Conservation (phyloP, 2,888 invertebrate genomes). For the Pecten maximus region DNA sequence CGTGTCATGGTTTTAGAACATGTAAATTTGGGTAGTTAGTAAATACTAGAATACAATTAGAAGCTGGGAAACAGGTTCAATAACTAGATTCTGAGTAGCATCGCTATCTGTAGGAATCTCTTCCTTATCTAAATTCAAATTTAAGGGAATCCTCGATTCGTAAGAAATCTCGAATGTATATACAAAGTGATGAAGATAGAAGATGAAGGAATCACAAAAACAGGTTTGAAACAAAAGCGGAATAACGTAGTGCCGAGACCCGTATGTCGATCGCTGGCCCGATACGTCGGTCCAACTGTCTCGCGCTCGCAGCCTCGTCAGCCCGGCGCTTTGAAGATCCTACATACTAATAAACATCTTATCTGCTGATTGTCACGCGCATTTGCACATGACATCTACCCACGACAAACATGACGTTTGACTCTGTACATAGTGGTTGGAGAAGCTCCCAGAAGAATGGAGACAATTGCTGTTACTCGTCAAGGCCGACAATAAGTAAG, state of each 20-base stretch:
- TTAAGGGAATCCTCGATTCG: background rate
- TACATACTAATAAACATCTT: constrained; percentile 13
- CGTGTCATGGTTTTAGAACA: no score
- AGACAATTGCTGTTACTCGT: background rate
- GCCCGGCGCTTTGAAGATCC: background rate
- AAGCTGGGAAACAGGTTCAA: background rate
- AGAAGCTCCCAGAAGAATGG: background rate
- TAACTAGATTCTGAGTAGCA: background rate
- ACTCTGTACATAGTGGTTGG: background rate
- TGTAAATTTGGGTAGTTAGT: no score
- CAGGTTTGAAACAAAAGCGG: background rate
- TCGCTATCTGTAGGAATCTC: background rate
- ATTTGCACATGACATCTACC: constrained; percentile 33
- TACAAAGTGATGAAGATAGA: background rate
- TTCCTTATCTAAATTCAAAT: background rate
- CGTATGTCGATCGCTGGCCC: constrained; percentile 1
- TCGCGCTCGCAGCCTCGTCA: background rate
- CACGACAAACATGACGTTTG: constrained; percentile 14
- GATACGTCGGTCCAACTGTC: constrained; percentile 6
- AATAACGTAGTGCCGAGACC: background rate
- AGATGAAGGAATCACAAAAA: background rate
- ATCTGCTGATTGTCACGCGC: constrained; percentile 22
- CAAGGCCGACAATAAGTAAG: background rate
- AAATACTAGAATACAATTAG: background rate
- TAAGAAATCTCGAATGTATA: background rate